These are phyloP conservation scores for Yponomeuta evonymella DNA, from an alignment of 2,888 invertebrate species.

Conservation along the genomic window DNA sequence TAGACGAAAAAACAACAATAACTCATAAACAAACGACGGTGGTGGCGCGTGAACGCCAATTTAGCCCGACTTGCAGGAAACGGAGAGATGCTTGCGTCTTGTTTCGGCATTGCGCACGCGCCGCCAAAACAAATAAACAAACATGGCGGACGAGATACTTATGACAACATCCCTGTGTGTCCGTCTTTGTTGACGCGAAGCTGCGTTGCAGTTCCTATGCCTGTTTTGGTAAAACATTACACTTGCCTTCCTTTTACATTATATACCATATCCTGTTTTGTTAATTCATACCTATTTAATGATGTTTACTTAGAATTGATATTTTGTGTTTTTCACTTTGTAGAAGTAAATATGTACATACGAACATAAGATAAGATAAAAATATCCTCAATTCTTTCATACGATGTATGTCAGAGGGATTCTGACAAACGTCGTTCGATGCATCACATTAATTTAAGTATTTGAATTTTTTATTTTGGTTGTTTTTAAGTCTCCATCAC, in stretches of 20 bases:
- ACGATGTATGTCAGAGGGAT: too few species aligned
- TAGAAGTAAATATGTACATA: too few species aligned
- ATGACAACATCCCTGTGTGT: conserved; percentile 25
- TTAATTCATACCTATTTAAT: too few species aligned
- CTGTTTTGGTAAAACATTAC: conserved; percentile 9
- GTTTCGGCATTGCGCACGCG: conserved; percentile 31
- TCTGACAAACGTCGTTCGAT: too few species aligned
- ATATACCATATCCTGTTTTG: neutral
- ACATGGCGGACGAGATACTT: conserved; percentile 25
- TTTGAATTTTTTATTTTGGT: too few species aligned
- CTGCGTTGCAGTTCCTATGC: conserved; percentile 10
- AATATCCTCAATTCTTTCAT: too few species aligned
- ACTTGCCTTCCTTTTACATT: neutral
- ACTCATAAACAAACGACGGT: conserved; percentile 7
- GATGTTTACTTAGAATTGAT: too few species aligned
- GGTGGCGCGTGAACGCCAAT: conserved; percentile 14
- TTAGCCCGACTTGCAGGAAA: conserved; percentile 34
- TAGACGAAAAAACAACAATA: conserved; percentile 11
- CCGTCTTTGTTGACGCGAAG: conserved; percentile 15
- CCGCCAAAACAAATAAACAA: conserved; percentile 40
- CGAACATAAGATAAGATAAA: too few species aligned
- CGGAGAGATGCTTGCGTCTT: conserved; percentile 32
- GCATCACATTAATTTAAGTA: too few species aligned
- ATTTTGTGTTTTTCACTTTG: too few species aligned
- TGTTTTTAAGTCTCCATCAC: too few species aligned